phyloP scores from a whole-genome alignment of 2,113 vertebrate species.

The Stigmatopora argus region DNA sequence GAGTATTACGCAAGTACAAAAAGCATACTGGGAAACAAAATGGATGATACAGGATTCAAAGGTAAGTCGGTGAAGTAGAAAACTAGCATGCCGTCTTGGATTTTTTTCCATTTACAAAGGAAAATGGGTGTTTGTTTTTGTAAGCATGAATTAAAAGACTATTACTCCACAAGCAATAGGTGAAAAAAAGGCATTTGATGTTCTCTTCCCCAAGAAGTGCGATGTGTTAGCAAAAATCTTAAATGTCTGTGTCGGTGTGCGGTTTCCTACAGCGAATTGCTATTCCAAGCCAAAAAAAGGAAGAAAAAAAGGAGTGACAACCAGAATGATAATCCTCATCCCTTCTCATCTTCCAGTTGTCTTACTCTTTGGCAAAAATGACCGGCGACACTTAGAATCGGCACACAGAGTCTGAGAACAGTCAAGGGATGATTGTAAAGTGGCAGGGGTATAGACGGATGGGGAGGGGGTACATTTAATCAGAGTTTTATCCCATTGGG shows the following conservation, averaged over 20 bases:
- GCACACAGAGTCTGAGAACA: conserved; percentile 45
- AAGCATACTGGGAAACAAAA: conserved; percentile 12
- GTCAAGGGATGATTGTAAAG: conserved; percentile 31
- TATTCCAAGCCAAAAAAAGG: conserved; percentile 60
- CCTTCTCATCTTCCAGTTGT: conserved; percentile 58
- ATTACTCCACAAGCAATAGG: conserved; percentile 23
- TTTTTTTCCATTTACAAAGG: conserved; percentile 59
- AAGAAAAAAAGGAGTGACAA: conserved; percentile 38
- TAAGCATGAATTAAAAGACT: conserved; percentile 2
- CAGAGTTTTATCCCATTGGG: conserved; percentile 64
- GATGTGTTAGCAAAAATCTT: conserved; percentile 48
- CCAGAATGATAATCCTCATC: conserved; percentile 42
- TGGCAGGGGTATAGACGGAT: conserved; percentile 19
- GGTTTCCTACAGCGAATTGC: conserved; percentile 61
- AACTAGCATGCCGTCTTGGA: conserved; percentile 72
- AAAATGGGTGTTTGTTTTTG: conserved; percentile 25
- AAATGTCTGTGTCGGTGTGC: conserved; percentile 32
- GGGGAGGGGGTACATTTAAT: conserved; percentile 24
- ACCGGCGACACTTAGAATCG: conserved; percentile 63
- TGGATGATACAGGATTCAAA: conserved; percentile 11
- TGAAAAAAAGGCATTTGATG: conserved; percentile 22
- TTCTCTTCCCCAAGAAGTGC: conserved; percentile 34
- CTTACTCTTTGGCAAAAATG: conserved; percentile 85
- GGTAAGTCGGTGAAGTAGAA: conserved; percentile 61
- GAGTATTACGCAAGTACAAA: conserved; percentile 17